Evolutionary conservation across 2,113 vertebrate species (phyloP).

Genomic region (Perca schrenkii): DNA sequence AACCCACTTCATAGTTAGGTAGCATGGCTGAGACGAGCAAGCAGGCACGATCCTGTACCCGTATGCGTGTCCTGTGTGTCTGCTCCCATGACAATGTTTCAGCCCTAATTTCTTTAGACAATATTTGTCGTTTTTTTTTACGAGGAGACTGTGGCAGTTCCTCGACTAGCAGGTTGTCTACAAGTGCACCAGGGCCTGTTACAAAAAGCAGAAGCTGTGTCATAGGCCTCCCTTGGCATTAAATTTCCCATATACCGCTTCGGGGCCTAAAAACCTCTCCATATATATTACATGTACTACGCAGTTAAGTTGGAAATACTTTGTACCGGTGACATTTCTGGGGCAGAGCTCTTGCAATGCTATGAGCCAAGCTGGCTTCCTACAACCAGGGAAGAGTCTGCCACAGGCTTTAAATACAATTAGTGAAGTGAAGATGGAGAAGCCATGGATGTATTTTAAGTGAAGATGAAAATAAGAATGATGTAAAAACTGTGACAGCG

Average conservation of each 20-base stretch:
- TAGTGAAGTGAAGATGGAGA: conserved; percentile 18
- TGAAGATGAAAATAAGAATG: conserved; percentile 43
- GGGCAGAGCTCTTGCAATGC: conserved; percentile 57
- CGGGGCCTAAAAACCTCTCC: conserved; percentile 38
- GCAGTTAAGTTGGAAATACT: conserved; percentile 47
- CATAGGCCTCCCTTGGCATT: conserved; percentile 65
- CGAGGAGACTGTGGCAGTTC: conserved; percentile 16
- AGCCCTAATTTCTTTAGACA: background rate
- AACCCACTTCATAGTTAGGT: background rate
- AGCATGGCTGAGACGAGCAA: background rate
- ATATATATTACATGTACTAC: conserved; percentile 40
- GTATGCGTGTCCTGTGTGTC: background rate
- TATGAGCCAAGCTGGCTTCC: conserved; percentile 51
- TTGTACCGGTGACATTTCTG: conserved; percentile 71
- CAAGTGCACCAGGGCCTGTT: conserved; percentile 27
- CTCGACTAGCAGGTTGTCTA: conserved; percentile 30
- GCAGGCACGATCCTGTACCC: background rate
- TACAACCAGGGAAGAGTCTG: conserved; percentile 31
- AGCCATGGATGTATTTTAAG: conserved; percentile 31
- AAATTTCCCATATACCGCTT: conserved; percentile 63
- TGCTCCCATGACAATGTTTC: background rate
- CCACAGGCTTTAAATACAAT: conserved; percentile 59
- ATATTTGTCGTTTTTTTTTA: conserved; percentile 46
- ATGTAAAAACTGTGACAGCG: conserved; percentile 33
- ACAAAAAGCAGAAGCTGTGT: conserved; percentile 35